phyloP scores from a whole-genome alignment of 2,797 vertebrate genomes.

The Periophthalmus magnuspinnatus region DNA sequence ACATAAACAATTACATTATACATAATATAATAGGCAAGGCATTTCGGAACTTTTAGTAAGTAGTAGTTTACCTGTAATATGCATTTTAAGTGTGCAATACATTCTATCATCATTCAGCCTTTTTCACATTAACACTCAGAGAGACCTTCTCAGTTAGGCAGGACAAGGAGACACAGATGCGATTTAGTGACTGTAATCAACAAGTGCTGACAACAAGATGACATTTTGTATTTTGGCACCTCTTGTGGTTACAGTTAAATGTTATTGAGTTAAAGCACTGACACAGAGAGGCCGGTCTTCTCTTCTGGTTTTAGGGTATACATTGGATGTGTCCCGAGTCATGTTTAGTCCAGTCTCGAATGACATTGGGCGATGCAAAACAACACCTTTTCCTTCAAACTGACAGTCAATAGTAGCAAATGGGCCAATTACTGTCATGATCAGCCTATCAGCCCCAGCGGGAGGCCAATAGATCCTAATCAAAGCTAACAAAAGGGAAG shows the following conservation, averaged over 20 bases:
- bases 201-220: constrained; percentile 36
- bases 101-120: constrained; percentile 1
- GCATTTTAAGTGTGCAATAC: not conserved
- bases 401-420: constrained; percentile 18
- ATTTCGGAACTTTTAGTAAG: too few species aligned
- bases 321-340: not conserved
- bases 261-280: constrained; percentile 30
- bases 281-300: constrained; percentile 26
- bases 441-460: constrained; percentile 16
- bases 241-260: constrained; percentile 22
- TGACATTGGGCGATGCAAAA: constrained; percentile 13
- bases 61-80: too few species aligned
- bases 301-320: constrained; percentile 30
- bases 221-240: constrained; percentile 51
- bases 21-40: too few species aligned
- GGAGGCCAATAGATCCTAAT: constrained; percentile 46
- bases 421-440: constrained; percentile 31
- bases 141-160: constrained; percentile 40
- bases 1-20: too few species aligned
- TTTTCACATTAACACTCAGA: constrained; percentile 31
- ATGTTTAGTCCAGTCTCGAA: not conserved
- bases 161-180: constrained; percentile 21
- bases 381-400: constrained; percentile 9
- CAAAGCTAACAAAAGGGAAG: constrained; percentile 42
- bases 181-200: constrained; percentile 48